Percentiles rank a stretch among this genome's conserved stretches.
phyloP scores from a whole-genome alignment of 2,113 vertebrate species.

The Chaetura pelagica region DNA sequence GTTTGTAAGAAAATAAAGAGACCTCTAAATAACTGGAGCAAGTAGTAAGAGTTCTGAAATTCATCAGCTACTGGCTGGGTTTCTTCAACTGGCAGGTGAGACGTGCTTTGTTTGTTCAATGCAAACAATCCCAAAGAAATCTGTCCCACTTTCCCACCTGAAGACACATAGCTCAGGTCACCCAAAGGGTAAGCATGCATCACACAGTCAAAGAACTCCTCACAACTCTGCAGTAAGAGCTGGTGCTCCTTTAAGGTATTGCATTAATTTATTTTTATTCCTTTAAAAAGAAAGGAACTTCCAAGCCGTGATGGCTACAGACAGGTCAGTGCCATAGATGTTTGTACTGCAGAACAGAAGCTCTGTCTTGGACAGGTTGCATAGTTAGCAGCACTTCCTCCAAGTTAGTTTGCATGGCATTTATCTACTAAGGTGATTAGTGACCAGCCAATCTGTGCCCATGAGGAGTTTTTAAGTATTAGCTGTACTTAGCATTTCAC shows the following conservation, averaged over 20 bases:
- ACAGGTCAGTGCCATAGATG: slow-evolving; percentile 39
- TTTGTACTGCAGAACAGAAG: slow-evolving; percentile 43
- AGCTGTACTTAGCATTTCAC: slow-evolving; percentile 12
- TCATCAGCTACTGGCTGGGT: neutral
- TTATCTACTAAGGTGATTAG: neutral
- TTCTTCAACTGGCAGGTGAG: neutral
- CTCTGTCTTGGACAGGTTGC: slow-evolving; percentile 63
- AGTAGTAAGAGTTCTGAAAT: neutral
- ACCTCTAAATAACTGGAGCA: neutral
- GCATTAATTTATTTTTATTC: slow-evolving; percentile 53
- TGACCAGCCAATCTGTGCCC: neutral
- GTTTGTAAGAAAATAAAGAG: slow-evolving; percentile 52
- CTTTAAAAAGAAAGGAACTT: slow-evolving; percentile 70
- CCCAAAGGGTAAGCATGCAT: fast-evolving
- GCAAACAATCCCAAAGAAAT: neutral
- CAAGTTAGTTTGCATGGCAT: neutral
- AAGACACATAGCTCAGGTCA: neutral
- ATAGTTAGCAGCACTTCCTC: slow-evolving; percentile 66
- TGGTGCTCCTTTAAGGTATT: slow-evolving; percentile 20
- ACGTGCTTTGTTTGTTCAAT: neutral
- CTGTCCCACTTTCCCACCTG: neutral
- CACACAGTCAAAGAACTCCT: neutral
- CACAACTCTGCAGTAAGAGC: neutral
- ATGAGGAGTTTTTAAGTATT: neutral
- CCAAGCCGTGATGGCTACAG: slow-evolving; percentile 58